These are phyloP conservation scores for Hippocampus zosterae DNA, from an alignment of 2,113 vertebrate species.

Conservation along the genomic window DNA sequence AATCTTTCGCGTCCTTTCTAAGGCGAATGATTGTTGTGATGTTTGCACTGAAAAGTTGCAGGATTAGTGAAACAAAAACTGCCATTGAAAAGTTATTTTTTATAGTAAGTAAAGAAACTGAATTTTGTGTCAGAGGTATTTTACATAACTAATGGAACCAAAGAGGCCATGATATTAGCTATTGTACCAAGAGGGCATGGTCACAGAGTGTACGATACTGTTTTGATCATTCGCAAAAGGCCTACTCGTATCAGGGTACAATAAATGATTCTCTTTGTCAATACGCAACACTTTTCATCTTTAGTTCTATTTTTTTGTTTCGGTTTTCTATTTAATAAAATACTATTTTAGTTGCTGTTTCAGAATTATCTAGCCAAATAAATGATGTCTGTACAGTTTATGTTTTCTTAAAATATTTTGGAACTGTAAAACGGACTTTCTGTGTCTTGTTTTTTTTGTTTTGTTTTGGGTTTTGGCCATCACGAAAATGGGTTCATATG, in stretches of 20 bases:
- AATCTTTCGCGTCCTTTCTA: slow-evolving; percentile 97
- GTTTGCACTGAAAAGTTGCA: slow-evolving; percentile 99
- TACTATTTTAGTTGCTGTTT: slow-evolving; percentile 90
- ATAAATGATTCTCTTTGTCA: slow-evolving; percentile 81
- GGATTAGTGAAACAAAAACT: slow-evolving; percentile 87
- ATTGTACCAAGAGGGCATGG: slow-evolving; percentile 83
- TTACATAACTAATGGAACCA: slow-evolving; percentile 68
- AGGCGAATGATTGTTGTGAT: slow-evolving; percentile 97
- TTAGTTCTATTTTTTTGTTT: slow-evolving; percentile 76
- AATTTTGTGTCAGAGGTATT: slow-evolving; percentile 67
- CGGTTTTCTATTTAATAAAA: slow-evolving; percentile 97
- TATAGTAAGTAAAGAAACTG: slow-evolving; percentile 84
- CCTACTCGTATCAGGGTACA: slow-evolving; percentile 94
- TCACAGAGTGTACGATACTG: slow-evolving; percentile 66
- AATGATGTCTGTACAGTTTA: slow-evolving; percentile 92
- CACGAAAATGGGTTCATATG: not conserved
- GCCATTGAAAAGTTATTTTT: slow-evolving; percentile 99
- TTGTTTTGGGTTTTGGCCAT: not conserved
- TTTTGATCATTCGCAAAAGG: slow-evolving; percentile 70
- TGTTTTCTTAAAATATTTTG: slow-evolving; percentile 78
- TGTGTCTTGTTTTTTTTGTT: slow-evolving; percentile 15
- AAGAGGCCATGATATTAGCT: slow-evolving; percentile 93
- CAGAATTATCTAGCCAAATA: slow-evolving; percentile 96
- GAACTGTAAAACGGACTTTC: slow-evolving; percentile 61
- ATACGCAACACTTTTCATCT: slow-evolving; percentile 77